These are phyloP conservation scores for Sympetrum striolatum DNA, from an alignment of 2,888 invertebrate species.

Conservation along the genomic window DNA sequence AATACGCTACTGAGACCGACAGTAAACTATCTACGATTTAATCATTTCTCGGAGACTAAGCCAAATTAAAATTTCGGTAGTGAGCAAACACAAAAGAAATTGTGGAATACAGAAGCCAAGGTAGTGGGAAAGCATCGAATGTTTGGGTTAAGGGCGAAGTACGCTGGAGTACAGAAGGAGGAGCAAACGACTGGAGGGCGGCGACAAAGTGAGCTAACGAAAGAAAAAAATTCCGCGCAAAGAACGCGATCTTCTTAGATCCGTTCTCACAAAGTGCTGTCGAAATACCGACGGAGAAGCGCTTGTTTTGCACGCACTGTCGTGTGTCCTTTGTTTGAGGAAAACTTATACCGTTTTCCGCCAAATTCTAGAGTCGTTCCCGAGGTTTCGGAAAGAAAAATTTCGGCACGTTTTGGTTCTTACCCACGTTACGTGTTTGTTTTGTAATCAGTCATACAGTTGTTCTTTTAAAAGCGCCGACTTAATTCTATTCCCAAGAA, in stretches of 20 bases:
- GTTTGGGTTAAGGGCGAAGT: not conserved
- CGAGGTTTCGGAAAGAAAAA: not conserved
- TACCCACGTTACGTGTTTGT: not conserved
- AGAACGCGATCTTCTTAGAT: not conserved
- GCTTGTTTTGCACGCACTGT: not conserved
- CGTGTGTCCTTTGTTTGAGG: not conserved
- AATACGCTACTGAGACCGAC: too few relatives aligned
- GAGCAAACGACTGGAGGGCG: not conserved
- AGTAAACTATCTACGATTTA: too few relatives aligned
- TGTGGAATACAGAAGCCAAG: not conserved
- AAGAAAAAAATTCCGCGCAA: not conserved
- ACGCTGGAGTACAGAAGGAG: not conserved
- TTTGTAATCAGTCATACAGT: not conserved
- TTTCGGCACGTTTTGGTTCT: not conserved
- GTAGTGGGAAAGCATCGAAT: not conserved
- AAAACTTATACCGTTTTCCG: not conserved
- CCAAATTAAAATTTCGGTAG: too few relatives aligned
- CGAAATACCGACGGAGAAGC: not conserved
- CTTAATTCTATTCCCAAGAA: too few relatives aligned
- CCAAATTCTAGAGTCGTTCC: not conserved
- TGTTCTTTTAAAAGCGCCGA: too few relatives aligned
- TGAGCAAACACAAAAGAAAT: too few relatives aligned
- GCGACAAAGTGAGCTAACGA: not conserved
- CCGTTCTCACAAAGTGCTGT: not conserved
- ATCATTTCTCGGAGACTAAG: too few relatives aligned